Evolutionary conservation across 1,140 invertebrate species (phyloP).

Genomic region (Xylocopa sonorina): DNA sequence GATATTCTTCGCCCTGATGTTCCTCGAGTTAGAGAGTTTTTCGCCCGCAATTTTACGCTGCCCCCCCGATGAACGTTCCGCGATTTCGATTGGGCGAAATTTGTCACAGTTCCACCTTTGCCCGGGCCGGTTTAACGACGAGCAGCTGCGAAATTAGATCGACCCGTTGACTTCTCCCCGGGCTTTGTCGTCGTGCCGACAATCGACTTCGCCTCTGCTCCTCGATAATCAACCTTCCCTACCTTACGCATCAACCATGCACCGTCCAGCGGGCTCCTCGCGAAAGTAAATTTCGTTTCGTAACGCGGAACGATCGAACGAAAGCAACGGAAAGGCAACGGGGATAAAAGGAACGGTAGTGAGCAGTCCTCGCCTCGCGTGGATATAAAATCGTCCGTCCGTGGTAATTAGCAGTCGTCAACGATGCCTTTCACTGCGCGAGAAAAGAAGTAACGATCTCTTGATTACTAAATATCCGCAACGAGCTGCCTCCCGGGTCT

Average conservation of each 20-base stretch:
- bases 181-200: no score
- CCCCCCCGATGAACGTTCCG: not conserved
- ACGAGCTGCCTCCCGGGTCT: slow-evolving; percentile 17
- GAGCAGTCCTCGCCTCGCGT: not conserved
- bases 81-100: slow-evolving; percentile 11
- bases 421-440: slow-evolving; percentile 31
- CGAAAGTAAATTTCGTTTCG: not conserved
- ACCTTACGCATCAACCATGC: not conserved
- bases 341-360: no score
- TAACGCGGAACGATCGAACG: not conserved
- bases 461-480: slow-evolving; percentile 49
- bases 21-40: not conserved
- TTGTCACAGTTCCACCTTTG: slow-evolving; percentile 1
- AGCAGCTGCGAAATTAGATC: slow-evolving; percentile 4
- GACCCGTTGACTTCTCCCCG: no score
- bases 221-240: no score
- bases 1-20: slow-evolving; percentile 32
- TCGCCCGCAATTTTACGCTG: slow-evolving; percentile 4
- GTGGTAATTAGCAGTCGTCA: slow-evolving; percentile 37
- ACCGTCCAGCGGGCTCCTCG: not conserved
- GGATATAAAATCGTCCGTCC: slow-evolving; percentile 38
- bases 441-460: slow-evolving; percentile 43
- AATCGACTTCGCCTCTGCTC: no score
- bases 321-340: not conserved
- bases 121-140: not conserved